Evolutionary conservation across 2,888 invertebrate genomes (phyloP), one percentile per base, ranked within the genome.

Genomic region (Abscondita cerata): DNA sequence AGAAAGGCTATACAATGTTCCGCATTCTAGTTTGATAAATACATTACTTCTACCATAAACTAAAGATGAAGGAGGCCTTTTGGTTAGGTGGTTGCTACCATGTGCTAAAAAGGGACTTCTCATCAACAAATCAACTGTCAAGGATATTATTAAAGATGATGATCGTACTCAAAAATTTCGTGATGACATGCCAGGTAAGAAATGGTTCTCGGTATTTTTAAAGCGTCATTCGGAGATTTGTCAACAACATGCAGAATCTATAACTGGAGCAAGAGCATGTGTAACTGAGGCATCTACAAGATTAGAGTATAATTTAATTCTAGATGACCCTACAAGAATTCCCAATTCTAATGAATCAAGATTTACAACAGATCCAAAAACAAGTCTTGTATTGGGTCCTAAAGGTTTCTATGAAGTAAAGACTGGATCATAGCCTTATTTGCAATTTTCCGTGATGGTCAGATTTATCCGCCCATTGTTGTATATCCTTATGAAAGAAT

Each of bases 291-390:
- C 65, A n/a, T n/a, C n/a, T n/a, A n/a, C n/a, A n/a, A n/a, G n/a
- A n/a, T n/a, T n/a, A n/a, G n/a, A n/a, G n/a, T n/a, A n/a, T n/a
- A n/a, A n/a, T n/a, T n/a, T n/a, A 34, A 59, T 67, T 33, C 54
- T 55, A 46, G 52, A 66, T 36, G 58, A 66, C 55, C 64, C 61
- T 57, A 44, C 56, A 3, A 62, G 67, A 59, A 67, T 67, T 36
- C 38, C 65, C 12, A 62, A 67, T 52, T 59, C 62, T 15, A 58
- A 65, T 46, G 54, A 62, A 52, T 58, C 62, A 11, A 59, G 65
- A 5, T 65, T 62, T 58, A 52, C 53, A 38, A 62, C 59, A 19
- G 62, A 65, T 51, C 55, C 59, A 25, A 62, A 62, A 53, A 53
- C 40, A 11, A 41, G 53, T 44, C 41, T 53, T 41, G 58, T 64